phyloP scores from a whole-genome alignment of 2,888 invertebrate species.

The Tinea trinotella region DNA sequence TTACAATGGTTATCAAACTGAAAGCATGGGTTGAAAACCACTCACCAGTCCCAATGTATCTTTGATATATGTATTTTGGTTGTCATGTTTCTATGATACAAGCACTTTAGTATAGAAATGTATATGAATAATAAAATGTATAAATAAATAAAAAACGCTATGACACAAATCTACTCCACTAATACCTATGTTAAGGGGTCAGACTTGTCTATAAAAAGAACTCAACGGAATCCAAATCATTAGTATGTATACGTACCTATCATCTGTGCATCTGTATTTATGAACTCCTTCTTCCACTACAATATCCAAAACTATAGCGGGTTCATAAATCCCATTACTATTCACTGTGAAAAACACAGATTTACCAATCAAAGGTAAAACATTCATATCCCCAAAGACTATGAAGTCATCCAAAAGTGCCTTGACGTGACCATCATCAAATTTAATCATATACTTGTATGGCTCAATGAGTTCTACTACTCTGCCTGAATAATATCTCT shows the following conservation, averaged over 20 bases:
- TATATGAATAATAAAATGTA: too few relatives aligned
- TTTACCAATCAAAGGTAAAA: conserved; percentile 66
- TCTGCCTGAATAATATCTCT: conserved; percentile 76
- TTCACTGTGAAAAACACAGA: conserved; percentile 69
- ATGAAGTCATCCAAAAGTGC: conserved; percentile 74
- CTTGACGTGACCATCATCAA: conserved; percentile 75
- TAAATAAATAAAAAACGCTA: too few relatives aligned
- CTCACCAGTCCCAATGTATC: too few relatives aligned
- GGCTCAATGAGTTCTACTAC: conserved; percentile 70
- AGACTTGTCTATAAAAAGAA: too few relatives aligned
- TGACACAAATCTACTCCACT: too few relatives aligned
- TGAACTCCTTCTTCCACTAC: conserved; percentile 56
- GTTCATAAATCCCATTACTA: conserved; percentile 68
- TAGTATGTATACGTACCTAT: conserved; percentile 44
- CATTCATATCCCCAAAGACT: conserved; percentile 66
- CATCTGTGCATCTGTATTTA: conserved; percentile 60
- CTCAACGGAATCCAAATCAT: neutral
- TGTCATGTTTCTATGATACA: too few relatives aligned
- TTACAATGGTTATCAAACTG: too few relatives aligned
- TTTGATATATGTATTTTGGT: too few relatives aligned
- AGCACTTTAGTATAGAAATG: too few relatives aligned
- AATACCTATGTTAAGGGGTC: too few relatives aligned
- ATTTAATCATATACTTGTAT: conserved; percentile 74
- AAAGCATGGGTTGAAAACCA: too few relatives aligned
- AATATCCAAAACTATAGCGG: conserved; percentile 59